A percentile compares a stretch with the other conserved stretches of the same genome.
Evolutionary conservation across 37 sponge, comb jelly and placozoan species (phyloP).

Genomic region (Cliona cf. orientalis): DNA sequence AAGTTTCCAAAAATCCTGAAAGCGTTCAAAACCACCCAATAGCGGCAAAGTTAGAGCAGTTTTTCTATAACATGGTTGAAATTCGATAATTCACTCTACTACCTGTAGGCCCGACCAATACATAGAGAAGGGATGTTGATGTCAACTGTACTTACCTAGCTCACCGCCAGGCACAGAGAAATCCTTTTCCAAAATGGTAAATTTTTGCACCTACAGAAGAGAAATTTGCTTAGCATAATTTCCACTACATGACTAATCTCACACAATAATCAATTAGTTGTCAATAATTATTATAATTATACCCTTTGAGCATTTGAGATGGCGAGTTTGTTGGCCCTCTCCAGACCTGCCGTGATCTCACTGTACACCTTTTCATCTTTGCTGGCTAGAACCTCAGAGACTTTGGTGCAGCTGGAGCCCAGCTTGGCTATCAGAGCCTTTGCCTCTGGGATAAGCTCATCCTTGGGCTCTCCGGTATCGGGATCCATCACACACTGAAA

Average conservation of each 20-base stretch:
- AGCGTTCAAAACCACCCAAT: no score
- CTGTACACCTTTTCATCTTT: conserved; percentile 65
- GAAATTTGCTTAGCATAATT: background rate
- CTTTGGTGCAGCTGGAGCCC: conserved; percentile 62
- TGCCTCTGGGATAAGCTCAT: conserved; percentile 58
- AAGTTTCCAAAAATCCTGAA: no score
- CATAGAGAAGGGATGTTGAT: background rate
- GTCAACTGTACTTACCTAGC: conserved; percentile 56
- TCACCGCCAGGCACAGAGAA: conserved; percentile 82
- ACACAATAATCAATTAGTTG: background rate
- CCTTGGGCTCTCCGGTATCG: conserved; percentile 73
- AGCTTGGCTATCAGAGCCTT: conserved; percentile 18
- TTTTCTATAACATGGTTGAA: no score
- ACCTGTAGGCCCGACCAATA: no score
- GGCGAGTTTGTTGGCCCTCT: conserved; percentile 66
- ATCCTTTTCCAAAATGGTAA: conserved; percentile 65
- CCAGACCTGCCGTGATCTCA: conserved; percentile 80
- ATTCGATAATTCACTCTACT: no score
- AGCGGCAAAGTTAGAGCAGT: no score
- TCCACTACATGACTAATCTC: background rate
- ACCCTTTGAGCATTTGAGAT: conserved; percentile 87
- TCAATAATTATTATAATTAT: background rate
- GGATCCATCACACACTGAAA: conserved; percentile 80
- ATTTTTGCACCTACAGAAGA: conserved; percentile 54
- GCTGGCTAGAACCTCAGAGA: conserved; percentile 76